phyloP scores from a whole-genome alignment of 2,888 invertebrate species.

The Epiblema foenella region DNA sequence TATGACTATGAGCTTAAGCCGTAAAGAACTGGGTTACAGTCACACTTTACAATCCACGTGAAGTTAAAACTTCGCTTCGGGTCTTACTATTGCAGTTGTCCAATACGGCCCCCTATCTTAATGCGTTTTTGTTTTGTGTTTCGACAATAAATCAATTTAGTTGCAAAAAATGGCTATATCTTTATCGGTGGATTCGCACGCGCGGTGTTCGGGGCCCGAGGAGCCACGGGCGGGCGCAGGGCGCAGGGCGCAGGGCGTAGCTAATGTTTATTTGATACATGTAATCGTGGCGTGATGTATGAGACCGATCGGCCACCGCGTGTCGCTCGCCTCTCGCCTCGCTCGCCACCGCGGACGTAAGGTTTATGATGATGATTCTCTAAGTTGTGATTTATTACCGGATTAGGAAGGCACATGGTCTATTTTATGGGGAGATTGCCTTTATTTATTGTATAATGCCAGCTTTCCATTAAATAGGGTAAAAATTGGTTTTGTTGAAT shows the following conservation, averaged over 20 bases:
- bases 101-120: neutral
- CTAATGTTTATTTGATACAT: slow-evolving; percentile 82
- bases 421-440: slow-evolving; percentile 76
- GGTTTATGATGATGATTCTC: slow-evolving; percentile 83
- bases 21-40: too few relatives aligned
- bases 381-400: slow-evolving; percentile 83
- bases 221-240: slow-evolving; percentile 61
- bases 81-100: neutral
- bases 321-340: slow-evolving; percentile 54
- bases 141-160: slow-evolving; percentile 69
- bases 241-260: slow-evolving; percentile 50
- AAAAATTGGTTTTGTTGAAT: slow-evolving; percentile 70
- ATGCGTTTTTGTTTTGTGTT: slow-evolving; percentile 29
- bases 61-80: neutral
- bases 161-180: slow-evolving; percentile 65
- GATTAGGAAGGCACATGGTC: slow-evolving; percentile 78
- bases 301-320: slow-evolving; percentile 57
- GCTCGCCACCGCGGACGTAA: slow-evolving; percentile 55
- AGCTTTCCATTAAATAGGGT: slow-evolving; percentile 64
- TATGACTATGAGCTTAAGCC: too few relatives aligned
- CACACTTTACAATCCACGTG: too few relatives aligned
- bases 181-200: slow-evolving; percentile 67
- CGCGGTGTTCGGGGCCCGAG: slow-evolving; percentile 62
- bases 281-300: slow-evolving; percentile 82
- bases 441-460: slow-evolving; percentile 77